Percentiles rank a stretch among this genome's conserved stretches.
These are phyloP conservation scores for Nycticryphes semicollaris DNA, from an alignment of 2,113 vertebrate species.

Conservation along the genomic window DNA sequence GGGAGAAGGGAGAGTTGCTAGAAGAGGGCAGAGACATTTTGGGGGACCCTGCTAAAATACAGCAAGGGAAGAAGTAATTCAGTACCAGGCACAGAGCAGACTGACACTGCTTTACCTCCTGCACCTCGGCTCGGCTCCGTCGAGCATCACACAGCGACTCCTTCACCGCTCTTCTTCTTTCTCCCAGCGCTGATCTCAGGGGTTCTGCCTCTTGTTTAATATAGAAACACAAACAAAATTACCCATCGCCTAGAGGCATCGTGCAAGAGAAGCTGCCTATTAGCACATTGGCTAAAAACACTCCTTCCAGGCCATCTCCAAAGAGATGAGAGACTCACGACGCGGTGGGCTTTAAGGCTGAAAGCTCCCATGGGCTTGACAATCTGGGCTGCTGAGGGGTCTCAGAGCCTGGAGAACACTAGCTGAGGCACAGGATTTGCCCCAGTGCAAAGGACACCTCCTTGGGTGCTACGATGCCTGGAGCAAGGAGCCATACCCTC, in stretches of 20 bases:
- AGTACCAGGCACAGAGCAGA: background rate
- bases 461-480: background rate
- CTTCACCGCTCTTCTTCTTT: background rate
- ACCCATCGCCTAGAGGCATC: background rate
- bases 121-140: background rate
- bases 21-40: background rate
- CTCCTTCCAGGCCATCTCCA: background rate
- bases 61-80: background rate
- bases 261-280: background rate
- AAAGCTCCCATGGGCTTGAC: background rate
- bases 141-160: background rate
- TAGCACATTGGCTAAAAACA: background rate
- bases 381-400: background rate
- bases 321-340: background rate
- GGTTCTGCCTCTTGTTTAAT: background rate
- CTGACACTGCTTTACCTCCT: background rate
- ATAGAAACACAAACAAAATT: background rate
- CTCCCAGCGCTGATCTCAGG: background rate
- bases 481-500: background rate
- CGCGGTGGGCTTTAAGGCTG: fast-evolving
- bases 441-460: background rate
- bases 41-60: background rate
- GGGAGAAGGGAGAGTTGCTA: background rate
- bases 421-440: background rate
- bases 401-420: background rate